These are phyloP conservation scores for Crotalus helleri DNA, from an alignment of 2,113 vertebrate genomes.

Conservation along the genomic window DNA sequence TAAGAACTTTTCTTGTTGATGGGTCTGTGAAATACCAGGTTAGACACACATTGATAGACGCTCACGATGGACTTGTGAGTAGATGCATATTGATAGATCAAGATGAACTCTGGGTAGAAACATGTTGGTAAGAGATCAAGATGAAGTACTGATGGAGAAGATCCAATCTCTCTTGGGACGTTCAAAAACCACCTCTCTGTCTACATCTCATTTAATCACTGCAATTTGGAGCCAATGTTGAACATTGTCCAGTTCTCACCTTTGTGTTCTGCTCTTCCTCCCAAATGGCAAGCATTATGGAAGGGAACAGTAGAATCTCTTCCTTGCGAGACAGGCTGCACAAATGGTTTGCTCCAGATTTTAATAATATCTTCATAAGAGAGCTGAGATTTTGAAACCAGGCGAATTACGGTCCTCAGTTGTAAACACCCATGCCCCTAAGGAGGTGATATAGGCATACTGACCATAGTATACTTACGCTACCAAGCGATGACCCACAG, in stretches of 20 bases:
- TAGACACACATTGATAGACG: neutral
- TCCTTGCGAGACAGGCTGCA: neutral
- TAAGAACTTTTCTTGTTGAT: fast-evolving
- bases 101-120: neutral
- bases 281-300: neutral
- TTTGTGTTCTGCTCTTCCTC: neutral
- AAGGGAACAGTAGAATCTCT: neutral
- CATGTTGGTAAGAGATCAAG: neutral
- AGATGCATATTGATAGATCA: neutral
- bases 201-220: neutral
- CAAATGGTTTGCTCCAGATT: neutral
- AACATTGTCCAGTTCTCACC: neutral
- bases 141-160: neutral
- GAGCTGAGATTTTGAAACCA: neutral
- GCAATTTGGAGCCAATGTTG: neutral
- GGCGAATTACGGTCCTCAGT: no score
- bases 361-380: neutral
- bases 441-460: neutral
- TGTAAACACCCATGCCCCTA: neutral
- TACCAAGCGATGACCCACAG: neutral
- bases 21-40: neutral
- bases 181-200: neutral
- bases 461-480: no score
- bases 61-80: neutral
- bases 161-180: neutral